Percentiles rank a stretch among this genome's conserved stretches.
phyloP scores from a whole-genome alignment of 2,888 invertebrate species.

The Polydesmus complanatus region DNA sequence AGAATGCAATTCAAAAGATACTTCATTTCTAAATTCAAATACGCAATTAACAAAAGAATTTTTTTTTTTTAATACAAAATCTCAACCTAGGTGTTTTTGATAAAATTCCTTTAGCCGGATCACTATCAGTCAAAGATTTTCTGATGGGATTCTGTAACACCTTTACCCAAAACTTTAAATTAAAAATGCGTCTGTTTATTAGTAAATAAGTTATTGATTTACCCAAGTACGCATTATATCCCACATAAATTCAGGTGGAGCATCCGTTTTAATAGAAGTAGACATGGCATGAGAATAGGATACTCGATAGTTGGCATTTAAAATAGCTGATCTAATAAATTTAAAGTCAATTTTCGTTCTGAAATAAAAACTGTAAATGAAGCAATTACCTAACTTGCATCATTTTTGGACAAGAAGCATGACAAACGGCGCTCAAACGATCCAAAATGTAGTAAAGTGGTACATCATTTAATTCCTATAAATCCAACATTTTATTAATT shows the following conservation, averaged over 20 bases:
- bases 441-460: slow-evolving; percentile 81
- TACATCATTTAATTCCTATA: slow-evolving; percentile 65
- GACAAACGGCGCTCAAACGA: slow-evolving; percentile 56
- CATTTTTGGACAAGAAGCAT: slow-evolving; percentile 55
- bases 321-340: slow-evolving; percentile 61
- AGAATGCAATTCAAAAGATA: slow-evolving; percentile 44
- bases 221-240: slow-evolving; percentile 76
- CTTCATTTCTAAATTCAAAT: slow-evolving; percentile 20
- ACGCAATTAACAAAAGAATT: background rate
- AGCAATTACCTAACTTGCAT: slow-evolving; percentile 45
- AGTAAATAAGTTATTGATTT: no score
- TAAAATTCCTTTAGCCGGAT: slow-evolving; percentile 28
- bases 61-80: background rate
- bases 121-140: slow-evolving; percentile 16
- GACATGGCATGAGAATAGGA: slow-evolving; percentile 82
- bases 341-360: no score
- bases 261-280: slow-evolving; percentile 81
- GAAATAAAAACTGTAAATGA: slow-evolving; percentile 5
- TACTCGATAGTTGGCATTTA: slow-evolving; percentile 79
- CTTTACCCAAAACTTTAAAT: no score
- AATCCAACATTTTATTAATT: slow-evolving; percentile 3
- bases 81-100: background rate
- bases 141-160: no score
- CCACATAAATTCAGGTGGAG: slow-evolving; percentile 75
- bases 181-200: no score